Percentiles rank a stretch among this genome's conserved stretches.
Conservation (phyloP, 2,888 invertebrate genomes). For the Lycocerus yunnanus region DNA sequence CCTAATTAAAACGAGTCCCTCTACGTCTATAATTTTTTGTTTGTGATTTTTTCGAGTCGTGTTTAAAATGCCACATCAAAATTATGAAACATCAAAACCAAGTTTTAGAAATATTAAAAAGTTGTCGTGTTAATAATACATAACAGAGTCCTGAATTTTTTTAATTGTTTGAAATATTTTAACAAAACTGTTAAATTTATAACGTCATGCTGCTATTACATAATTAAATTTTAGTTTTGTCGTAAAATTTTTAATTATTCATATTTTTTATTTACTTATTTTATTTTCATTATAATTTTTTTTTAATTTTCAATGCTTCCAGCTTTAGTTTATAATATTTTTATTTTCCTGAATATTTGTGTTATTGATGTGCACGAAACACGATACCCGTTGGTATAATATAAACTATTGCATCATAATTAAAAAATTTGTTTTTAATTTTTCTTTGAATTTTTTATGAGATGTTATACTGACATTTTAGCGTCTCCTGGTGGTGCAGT, state of each 20-base stretch:
- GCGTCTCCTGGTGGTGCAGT: too few species aligned
- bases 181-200: neutral
- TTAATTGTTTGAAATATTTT: neutral
- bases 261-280: neutral
- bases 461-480: too few species aligned
- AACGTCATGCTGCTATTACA: neutral
- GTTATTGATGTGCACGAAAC: too few species aligned
- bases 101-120: neutral
- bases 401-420: too few species aligned
- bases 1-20: neutral
- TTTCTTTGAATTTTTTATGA: too few species aligned
- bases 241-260: neutral
- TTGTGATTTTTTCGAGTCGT: neutral
- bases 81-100: neutral
- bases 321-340: neutral
- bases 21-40: neutral
- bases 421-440: too few species aligned
- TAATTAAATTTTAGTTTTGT: neutral
- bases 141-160: neutral
- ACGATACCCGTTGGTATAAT: too few species aligned
- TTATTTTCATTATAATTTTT: too few species aligned
- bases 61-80: neutral
- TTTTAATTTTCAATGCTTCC: too few species aligned
- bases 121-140: neutral
- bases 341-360: neutral